These are phyloP conservation scores for Chironomus tepperi DNA, from an alignment of 1,140 invertebrate genomes.

Conservation along the genomic window DNA sequence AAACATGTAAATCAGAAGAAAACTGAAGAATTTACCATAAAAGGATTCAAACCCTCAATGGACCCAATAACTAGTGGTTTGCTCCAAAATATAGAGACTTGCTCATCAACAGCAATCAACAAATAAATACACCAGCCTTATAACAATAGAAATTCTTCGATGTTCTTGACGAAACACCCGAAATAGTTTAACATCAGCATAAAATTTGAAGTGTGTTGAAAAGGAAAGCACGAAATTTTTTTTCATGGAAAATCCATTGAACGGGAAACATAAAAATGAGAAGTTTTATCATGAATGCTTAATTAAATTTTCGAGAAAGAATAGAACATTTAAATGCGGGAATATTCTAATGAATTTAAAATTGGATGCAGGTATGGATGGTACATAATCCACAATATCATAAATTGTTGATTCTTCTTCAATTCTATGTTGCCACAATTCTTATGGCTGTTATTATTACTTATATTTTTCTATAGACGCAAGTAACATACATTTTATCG, in stretches of 20 bases:
- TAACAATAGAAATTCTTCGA: too few relatives aligned
- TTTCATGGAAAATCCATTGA: background rate
- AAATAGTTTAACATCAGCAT: too few relatives aligned
- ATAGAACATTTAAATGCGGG: too few relatives aligned
- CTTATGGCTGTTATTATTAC: background rate
- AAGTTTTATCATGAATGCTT: conserved; percentile 7
- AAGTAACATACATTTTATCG: background rate
- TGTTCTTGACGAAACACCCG: too few relatives aligned
- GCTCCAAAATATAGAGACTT: too few relatives aligned
- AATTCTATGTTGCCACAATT: background rate
- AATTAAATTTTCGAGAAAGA: background rate
- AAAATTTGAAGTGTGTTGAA: background rate
- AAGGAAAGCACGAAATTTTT: conserved; percentile 11
- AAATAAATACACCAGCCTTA: too few relatives aligned
- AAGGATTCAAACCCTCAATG: too few relatives aligned
- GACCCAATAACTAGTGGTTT: too few relatives aligned
- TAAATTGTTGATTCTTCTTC: background rate
- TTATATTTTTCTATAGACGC: background rate
- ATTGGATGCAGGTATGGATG: background rate
- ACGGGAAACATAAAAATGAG: background rate
- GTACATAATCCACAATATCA: background rate
- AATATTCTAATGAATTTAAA: background rate
- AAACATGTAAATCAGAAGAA: too few relatives aligned
- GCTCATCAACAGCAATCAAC: too few relatives aligned
- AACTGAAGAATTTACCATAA: too few relatives aligned